Base-by-base conservation (phyloP, 1,140 invertebrate genomes). In the Delia radicum region DNA sequence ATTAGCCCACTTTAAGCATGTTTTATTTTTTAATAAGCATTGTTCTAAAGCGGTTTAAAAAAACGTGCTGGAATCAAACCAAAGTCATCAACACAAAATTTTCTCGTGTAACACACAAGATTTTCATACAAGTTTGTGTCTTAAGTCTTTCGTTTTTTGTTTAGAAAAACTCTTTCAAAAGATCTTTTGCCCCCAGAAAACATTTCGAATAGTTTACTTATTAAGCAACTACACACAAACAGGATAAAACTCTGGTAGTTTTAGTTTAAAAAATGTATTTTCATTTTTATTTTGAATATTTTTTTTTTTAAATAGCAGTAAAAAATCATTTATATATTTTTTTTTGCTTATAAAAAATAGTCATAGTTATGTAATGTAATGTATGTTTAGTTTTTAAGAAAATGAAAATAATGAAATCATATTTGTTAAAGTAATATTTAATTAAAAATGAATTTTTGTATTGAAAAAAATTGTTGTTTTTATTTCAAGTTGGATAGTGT, bases 11-110 rank as follows among this genome's bases (percentile, higher is more conserved):
- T 33, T 69, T 69, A 69, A 69, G 65, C 29, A 31, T 67, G 27
- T 67, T 67, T 67, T 67, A 2, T 31, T 67, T 6, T 31, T 67
- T 33, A n/a, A n/a, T 28, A 73, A 12, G 33, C 33, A 74, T 24
- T 61, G 3, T 12, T 62, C 55, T 69, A 48, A 46, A 73, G 71
- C 13, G 72, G 74, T 73, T 67, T 48, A 46, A 75, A 73, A 77
- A 75, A 71, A 27, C 82, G 80, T 84, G 82, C 82, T 84, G 82
- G 80, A 85, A 83, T 81, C 80, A 85, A 85, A 85, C 83, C 83
- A 85, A 85, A 85, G 83, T 79, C 80, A 83, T 78, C 74, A 48
- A 26, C 72, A 61, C 48, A n/a, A n/a, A n/a, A n/a, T n/a, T n/a
- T n/a, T n/a, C n/a, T n/a, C n/a, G n/a, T n/a, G n/a, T n/a, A n/a